Conservation (phyloP, 2,888 invertebrate species). For the Zygothrica quintamaculata region DNA sequence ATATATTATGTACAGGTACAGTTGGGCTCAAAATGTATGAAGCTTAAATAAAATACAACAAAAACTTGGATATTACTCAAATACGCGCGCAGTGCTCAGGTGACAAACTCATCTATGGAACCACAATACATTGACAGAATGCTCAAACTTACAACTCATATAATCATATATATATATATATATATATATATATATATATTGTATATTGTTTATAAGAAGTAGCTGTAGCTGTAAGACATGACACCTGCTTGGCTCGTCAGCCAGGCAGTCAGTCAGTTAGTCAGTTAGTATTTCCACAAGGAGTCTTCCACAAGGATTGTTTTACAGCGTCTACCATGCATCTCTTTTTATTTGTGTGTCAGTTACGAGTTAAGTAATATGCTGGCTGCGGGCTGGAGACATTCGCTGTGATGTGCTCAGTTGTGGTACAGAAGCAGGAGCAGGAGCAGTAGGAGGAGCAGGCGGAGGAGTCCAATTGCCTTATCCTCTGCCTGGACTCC, state of each 20-base stretch:
- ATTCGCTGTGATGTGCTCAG: slow-evolving; percentile 22
- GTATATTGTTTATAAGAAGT: slow-evolving; percentile 4
- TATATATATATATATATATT: not conserved
- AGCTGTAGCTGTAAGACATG: slow-evolving; percentile 7
- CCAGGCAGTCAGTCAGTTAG: slow-evolving; percentile 11
- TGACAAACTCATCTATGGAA: slow-evolving; percentile 14
- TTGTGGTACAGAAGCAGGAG: slow-evolving; percentile 24
- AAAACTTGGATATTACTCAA: no score
- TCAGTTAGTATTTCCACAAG: slow-evolving; percentile 16
- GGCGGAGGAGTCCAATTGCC: slow-evolving; percentile 38
- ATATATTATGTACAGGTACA: slow-evolving; percentile 1
- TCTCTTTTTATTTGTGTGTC: slow-evolving; percentile 46
- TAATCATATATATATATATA: not conserved
- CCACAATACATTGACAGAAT: no score
- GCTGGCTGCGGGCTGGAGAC: slow-evolving; percentile 35
- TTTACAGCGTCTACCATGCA: no score
- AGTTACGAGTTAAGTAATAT: slow-evolving; percentile 45
- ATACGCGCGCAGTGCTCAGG: no score
- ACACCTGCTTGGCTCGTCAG: slow-evolving; percentile 33
- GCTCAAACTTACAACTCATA: not conserved
- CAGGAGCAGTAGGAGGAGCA: no score
- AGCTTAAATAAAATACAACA: no score
- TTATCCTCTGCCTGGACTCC: slow-evolving; percentile 11
- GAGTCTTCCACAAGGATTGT: not conserved
- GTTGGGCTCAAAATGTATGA: slow-evolving; percentile 13